Percentiles rank a stretch among this genome's conserved stretches.
These are phyloP conservation scores for Fulmarus glacialis DNA, from an alignment of 2,113 vertebrate genomes.

Conservation along the genomic window DNA sequence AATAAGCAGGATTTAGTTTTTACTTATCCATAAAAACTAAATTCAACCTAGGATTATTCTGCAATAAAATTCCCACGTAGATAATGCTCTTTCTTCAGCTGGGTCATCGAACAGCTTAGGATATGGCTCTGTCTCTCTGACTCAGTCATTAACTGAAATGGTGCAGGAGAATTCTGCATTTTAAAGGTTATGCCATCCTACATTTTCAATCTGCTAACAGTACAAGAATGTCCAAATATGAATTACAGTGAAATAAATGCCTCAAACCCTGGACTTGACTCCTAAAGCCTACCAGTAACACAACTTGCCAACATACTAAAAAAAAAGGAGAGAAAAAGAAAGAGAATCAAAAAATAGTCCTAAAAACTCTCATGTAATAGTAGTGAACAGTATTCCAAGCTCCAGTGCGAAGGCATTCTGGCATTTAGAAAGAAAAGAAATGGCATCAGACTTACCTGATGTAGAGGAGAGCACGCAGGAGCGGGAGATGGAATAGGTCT, in stretches of 20 bases:
- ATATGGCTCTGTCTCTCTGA: background rate
- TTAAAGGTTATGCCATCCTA: background rate
- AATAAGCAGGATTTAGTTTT: background rate
- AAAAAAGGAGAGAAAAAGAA: background rate
- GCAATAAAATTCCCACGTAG: background rate
- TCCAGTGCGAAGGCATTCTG: background rate
- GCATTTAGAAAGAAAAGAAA: background rate
- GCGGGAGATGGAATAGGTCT: background rate
- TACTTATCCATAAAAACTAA: background rate
- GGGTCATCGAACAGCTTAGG: background rate
- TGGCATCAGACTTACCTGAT: background rate
- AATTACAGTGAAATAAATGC: background rate
- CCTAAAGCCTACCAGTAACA: background rate
- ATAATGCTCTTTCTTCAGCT: background rate
- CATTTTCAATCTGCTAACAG: background rate
- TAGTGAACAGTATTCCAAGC: rapidly evolving
- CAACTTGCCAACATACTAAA: background rate
- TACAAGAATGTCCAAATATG: background rate
- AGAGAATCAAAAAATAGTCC: background rate
- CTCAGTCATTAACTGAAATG: background rate
- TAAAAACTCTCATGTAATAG: rapidly evolving
- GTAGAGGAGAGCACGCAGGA: background rate
- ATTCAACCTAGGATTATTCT: background rate
- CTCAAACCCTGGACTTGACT: background rate
- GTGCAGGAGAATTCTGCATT: background rate